phyloP scores from a whole-genome alignment of 2,113 vertebrate genomes.

The Acanthisitta chloris region DNA sequence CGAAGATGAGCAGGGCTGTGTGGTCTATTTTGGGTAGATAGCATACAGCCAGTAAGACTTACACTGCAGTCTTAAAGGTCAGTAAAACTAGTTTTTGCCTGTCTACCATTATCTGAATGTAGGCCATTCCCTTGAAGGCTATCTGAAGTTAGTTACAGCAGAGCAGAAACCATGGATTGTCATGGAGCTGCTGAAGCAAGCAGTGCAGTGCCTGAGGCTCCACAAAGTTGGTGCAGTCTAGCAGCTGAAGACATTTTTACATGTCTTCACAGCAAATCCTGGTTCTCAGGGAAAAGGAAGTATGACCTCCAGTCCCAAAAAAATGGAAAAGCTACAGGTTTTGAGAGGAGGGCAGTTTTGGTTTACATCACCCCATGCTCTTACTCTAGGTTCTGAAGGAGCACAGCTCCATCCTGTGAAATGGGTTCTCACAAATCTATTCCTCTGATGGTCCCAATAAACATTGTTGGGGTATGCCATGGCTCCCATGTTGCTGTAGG shows the following conservation, averaged over 20 bases:
- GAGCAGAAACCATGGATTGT: not conserved
- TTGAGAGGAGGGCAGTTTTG: not conserved
- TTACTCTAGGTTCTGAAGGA: not conserved
- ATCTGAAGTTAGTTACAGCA: not conserved
- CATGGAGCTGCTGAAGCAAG: not conserved
- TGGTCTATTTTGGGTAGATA: not conserved
- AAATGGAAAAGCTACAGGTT: not conserved
- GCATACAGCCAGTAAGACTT: not conserved
- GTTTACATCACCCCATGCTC: not conserved
- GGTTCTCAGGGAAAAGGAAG: not conserved
- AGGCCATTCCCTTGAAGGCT: not conserved
- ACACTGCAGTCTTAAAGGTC: not conserved
- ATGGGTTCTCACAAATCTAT: not conserved
- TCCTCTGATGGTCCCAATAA: not conserved
- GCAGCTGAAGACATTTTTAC: not conserved
- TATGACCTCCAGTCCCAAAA: not conserved
- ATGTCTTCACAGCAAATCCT: not conserved
- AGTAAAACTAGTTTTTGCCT: not conserved
- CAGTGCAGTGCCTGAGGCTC: not conserved
- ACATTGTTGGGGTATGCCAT: not conserved
- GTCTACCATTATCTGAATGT: not conserved
- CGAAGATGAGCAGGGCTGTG: not conserved
- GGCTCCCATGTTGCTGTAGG: not conserved
- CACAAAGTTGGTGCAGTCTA: not conserved
- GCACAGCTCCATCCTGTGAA: not conserved